Evolutionary conservation across 2,888 invertebrate genomes (phyloP).

Genomic region (Caradrina clavipalpis): DNA sequence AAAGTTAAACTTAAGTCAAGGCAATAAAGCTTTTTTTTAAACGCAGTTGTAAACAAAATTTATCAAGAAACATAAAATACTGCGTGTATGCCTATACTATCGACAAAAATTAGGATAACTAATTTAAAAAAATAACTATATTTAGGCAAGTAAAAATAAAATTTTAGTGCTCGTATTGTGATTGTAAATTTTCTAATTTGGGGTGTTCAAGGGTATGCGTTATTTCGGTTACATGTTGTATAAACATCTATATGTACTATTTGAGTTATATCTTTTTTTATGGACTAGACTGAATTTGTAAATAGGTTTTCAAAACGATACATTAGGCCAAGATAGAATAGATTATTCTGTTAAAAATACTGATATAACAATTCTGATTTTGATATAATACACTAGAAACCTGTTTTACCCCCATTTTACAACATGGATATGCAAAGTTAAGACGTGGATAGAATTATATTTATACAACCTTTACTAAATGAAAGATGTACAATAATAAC

Average conservation of each 20-base stretch:
- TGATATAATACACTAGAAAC: constrained; percentile 40
- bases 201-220: no score
- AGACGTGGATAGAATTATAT: neutral
- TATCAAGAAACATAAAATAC: no score
- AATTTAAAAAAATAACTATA: no score
- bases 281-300: constrained; percentile 61
- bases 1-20: no score
- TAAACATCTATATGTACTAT: constrained; percentile 26
- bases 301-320: constrained; percentile 47
- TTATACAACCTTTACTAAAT: constrained; percentile 33
- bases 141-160: no score
- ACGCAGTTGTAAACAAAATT: no score
- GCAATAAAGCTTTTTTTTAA: no score
- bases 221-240: no score
- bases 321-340: constrained; percentile 43
- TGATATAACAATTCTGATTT: constrained; percentile 55
- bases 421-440: constrained; percentile 31
- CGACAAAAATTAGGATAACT: no score
- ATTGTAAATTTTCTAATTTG: no score
- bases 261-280: constrained; percentile 27
- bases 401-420: constrained; percentile 32
- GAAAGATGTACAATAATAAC: neutral
- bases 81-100: no score
- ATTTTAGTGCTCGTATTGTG: no score
- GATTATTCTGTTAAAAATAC: constrained; percentile 60